These are phyloP conservation scores for Sarotherodon lohbergeri DNA, from an alignment of 2,113 vertebrate species.

Conservation along the genomic window DNA sequence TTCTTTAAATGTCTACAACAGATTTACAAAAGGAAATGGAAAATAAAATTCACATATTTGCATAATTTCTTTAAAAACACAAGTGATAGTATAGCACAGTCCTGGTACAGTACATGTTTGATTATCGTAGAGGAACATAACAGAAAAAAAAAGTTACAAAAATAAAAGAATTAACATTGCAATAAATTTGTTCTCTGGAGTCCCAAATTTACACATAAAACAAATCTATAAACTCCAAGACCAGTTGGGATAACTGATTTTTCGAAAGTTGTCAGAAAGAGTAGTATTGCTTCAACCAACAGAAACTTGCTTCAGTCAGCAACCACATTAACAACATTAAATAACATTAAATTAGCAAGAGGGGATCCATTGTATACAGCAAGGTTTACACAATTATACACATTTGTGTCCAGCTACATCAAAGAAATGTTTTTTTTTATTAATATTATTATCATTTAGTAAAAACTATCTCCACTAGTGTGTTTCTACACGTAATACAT, in stretches of 20 bases:
- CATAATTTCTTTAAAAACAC: slow-evolving; percentile 62
- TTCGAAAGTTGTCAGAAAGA: slow-evolving; percentile 65
- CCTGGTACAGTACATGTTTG: slow-evolving; percentile 73
- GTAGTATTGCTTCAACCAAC: slow-evolving; percentile 54
- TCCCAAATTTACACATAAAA: slow-evolving; percentile 78
- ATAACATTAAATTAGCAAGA: slow-evolving; percentile 79
- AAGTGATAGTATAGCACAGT: slow-evolving; percentile 67
- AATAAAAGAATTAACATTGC: slow-evolving; percentile 69
- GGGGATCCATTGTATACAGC: slow-evolving; percentile 75
- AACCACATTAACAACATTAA: slow-evolving; percentile 72
- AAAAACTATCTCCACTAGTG: slow-evolving; percentile 51
- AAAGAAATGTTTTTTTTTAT: slow-evolving; percentile 26
- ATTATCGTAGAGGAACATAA: slow-evolving; percentile 65
- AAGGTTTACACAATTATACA: slow-evolving; percentile 77
- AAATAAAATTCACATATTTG: slow-evolving; percentile 69
- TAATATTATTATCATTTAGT: slow-evolving; percentile 16
- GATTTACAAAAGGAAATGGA: slow-evolving; percentile 42
- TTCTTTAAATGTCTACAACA: slow-evolving; percentile 64
- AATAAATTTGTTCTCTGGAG: slow-evolving; percentile 76
- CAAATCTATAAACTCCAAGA: slow-evolving; percentile 74
- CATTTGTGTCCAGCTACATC: slow-evolving; percentile 68
- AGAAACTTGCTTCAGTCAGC: slow-evolving; percentile 56
- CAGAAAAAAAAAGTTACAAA: slow-evolving; percentile 43
- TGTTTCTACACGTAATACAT: slow-evolving; percentile 59
- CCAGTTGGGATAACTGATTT: slow-evolving; percentile 72